Evolutionary conservation across 1,140 invertebrate genomes (phyloP).

Genomic region (Radopholus similis): DNA sequence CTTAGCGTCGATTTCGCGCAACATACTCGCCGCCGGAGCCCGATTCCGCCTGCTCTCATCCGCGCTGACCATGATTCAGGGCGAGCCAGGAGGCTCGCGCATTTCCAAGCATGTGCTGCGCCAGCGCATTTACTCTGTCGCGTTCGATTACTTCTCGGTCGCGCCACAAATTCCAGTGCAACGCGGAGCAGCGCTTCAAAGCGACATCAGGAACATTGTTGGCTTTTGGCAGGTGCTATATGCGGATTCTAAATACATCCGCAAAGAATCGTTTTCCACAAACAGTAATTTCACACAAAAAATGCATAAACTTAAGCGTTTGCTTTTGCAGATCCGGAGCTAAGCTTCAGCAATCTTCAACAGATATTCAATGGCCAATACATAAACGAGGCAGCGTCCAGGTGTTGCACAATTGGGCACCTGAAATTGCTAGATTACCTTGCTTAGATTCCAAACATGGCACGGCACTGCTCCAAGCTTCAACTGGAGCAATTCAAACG

Average conservation of each 20-base stretch:
- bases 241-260: conserved; percentile 92
- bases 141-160: conserved; percentile 85
- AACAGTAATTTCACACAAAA: neutral
- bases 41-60: conserved; percentile 77
- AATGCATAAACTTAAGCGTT: conserved; percentile 8
- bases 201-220: conserved; percentile 84
- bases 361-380: conserved; percentile 25
- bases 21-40: conserved; percentile 54
- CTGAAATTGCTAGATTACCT: neutral
- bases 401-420: neutral
- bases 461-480: conserved; percentile 26
- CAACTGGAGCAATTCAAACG: conserved; percentile 9
- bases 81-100: conserved; percentile 75
- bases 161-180: conserved; percentile 79
- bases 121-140: conserved; percentile 86
- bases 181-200: conserved; percentile 70
- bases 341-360: conserved; percentile 24
- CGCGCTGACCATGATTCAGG: conserved; percentile 85
- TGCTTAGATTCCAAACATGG: conserved; percentile 21
- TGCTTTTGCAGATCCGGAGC: conserved; percentile 30
- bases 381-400: conserved; percentile 6
- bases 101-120: conserved; percentile 85
- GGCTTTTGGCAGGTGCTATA: conserved; percentile 93
- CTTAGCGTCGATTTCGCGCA: conserved; percentile 48
- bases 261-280: conserved; percentile 63